phyloP scores from a whole-genome alignment of 1,140 invertebrate species.

The Scylla paramamosain region DNA sequence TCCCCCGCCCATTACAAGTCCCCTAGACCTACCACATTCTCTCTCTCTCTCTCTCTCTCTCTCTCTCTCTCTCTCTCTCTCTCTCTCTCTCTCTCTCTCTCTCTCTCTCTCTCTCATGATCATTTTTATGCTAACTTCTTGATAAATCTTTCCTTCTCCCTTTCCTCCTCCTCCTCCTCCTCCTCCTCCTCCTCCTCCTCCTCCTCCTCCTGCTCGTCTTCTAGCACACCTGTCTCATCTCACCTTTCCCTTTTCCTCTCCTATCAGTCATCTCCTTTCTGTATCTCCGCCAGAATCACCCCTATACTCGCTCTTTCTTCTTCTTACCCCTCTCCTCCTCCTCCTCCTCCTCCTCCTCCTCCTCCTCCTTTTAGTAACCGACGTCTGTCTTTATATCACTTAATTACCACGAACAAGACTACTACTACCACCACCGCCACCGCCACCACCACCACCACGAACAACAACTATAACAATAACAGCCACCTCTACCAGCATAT shows the following conservation, averaged over 20 bases:
- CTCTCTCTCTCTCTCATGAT: background rate
- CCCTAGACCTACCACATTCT: background rate
- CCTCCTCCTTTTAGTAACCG: background rate
- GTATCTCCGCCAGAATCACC: too few species aligned
- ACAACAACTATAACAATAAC: too few species aligned
- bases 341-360: background rate
- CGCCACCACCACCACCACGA: too few species aligned
- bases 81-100: background rate
- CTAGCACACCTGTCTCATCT: background rate
- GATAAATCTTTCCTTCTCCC: background rate
- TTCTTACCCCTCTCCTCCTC: background rate
- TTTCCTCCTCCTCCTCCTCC: conserved; percentile 7
- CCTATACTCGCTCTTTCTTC: background rate
- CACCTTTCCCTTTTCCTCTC: background rate
- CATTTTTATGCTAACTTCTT: too few species aligned
- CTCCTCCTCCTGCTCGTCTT: background rate
- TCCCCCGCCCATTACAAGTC: background rate
- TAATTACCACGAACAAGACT: too few species aligned
- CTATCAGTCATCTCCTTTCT: background rate
- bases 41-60: background rate
- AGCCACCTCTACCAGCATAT: too few species aligned
- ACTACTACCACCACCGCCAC: too few species aligned
- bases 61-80: background rate
- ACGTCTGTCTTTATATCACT: background rate
- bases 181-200: background rate